Base-by-base conservation (phyloP, 2,797 vertebrate species). In the Fistularia tabacaria region DNA sequence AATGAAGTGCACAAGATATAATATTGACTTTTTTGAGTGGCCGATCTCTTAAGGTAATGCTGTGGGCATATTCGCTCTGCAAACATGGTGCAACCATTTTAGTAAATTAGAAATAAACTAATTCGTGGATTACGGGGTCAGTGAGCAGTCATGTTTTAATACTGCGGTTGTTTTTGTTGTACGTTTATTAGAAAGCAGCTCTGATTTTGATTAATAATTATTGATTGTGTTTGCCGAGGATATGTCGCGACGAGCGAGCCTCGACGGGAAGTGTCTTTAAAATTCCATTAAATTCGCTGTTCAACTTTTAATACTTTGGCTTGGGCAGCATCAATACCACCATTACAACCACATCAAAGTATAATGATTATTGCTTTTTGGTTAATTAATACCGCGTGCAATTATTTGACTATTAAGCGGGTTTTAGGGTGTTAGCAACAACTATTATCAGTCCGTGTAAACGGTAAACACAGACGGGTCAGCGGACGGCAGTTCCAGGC, bases 381-480 rank as follows among this genome's bases (percentile, higher is more conserved):
- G 44, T 58, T 57, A 55, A 46, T 10, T 40, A 49, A 52, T 43
- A 49, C 14, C 45, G 7, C 39, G 9, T 43, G 10, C 36, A 11
- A 4, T 41, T 38, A 5, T 49, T 49, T 15, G 14, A 15, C 65
- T 72, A 44, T 46, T 57, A 37, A 59, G 49, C 13, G 39, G 11
- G 25, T 43, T 36, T 10, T 44, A 36, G 0, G 45, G 36, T 51
- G 59, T 66, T 42, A 50, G 49, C 36, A 12, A 51, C 56, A 57
- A 50, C 62, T 70, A 65, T 66, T 69, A 59, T 66, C 64, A 57
- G 45, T 46, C 38, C 59, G 61, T 64, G 59, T 56, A 47, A 66
- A 78, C 76, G 57, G 72, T 83, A 80, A 83, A 80, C 54, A 71
- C 58, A 74, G 68, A 69, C 76, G 57, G 66, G 72, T 76, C 77